Evolutionary conservation across 2,888 invertebrate genomes (phyloP), one percentile per base, ranked within the genome.

Genomic region (Gymnocheta viridis): DNA sequence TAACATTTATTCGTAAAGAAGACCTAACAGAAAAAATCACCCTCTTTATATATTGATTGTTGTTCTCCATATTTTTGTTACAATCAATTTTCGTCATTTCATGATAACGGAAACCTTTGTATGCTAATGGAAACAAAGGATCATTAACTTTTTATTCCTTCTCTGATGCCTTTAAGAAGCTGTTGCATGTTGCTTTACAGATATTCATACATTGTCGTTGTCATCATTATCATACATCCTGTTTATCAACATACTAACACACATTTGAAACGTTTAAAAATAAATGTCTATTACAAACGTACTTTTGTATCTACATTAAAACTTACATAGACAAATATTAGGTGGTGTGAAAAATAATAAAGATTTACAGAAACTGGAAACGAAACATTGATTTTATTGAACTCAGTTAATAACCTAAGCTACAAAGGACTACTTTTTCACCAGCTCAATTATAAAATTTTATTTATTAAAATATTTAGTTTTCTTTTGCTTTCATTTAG

Each of bases 131-230:
- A 19, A 49, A 4, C 2, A 24, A 62, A 32, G 14, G n/a, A 6
- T 32, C 56, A 32, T 56, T 27, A 29, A 32, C n/a, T 44, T 49
- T 56, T 69, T 49, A 38, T 0, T 1, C 38, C 14, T 6, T 35
- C 35, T 9, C 14, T 24, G 4, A 5, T 19, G 29, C 24, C 4
- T 58, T 47, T 35, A 29, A 24, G 14, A 27, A 54, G 58, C 19
- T 69, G 49, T 69, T 66, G 70, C 58, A 58, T 64, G 66, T 77
- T 77, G 64, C 72, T 66, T 64, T 58, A 38, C 10, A 58, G 41
- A 64, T 24, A 49, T 5, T 32, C 12, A 70, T 17, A 44, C 17
- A 19, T 66, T 77, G 49, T 66, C 54, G 54, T 62, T 70, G 66
- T 82, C 56, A 69, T 74, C 67, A 74, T 51, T 44, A 73, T 60